Evolutionary conservation across 2,797 vertebrate genomes (phyloP), one percentile per base, ranked within the genome.

Genomic region (Sylvilagus floridanus): DNA sequence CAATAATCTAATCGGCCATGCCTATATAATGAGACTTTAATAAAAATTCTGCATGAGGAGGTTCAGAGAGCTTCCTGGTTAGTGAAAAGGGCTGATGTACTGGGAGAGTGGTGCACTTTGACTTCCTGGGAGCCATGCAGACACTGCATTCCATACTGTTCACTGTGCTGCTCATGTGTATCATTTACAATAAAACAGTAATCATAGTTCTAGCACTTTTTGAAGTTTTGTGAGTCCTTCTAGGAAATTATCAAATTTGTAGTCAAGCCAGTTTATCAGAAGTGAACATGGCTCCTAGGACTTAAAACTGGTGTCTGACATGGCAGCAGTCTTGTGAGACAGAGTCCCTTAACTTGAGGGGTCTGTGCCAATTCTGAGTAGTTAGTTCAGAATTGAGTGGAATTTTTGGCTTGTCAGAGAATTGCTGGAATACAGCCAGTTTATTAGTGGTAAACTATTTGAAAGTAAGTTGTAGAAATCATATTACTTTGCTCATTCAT

Each of bases 401-500:
- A 95, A 88, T 0, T 50, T 52, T 1, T 16, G 24, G 22, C 28
- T n/a, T 82, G 62, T 77, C 42, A 30, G 14, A 93, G 24, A 95
- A 66, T 24, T 37, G 24, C 24, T 78, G 50, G 35, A 88, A 88
- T n/a, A 65, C 4, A 78, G 60, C 24, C 24, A 26, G 16, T 57
- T 57, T 21, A 57, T 42, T 84, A n/a, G 19, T 54, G 24, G 22
- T 60, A 11, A 88, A 77, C 52, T 91, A 69, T 57, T 2, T 94
- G n/a, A 89, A 97, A 93, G 4, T 72, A 79, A 93, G n/a, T n/a
- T 79, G 19, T 35, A 81, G 22, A 42, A 30, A 78, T 26, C 63
- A 24, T 37, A 30, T 76, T 63, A 93, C 47, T 75, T 82, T 78
- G 77, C 12, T 83, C 5, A 65, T 60, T 65, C 60, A 72, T 60